A percentile compares a stretch with the other conserved stretches of the same genome.
Evolutionary conservation across 1,140 invertebrate species (phyloP).

Genomic region (Saccostrea cuccullata): DNA sequence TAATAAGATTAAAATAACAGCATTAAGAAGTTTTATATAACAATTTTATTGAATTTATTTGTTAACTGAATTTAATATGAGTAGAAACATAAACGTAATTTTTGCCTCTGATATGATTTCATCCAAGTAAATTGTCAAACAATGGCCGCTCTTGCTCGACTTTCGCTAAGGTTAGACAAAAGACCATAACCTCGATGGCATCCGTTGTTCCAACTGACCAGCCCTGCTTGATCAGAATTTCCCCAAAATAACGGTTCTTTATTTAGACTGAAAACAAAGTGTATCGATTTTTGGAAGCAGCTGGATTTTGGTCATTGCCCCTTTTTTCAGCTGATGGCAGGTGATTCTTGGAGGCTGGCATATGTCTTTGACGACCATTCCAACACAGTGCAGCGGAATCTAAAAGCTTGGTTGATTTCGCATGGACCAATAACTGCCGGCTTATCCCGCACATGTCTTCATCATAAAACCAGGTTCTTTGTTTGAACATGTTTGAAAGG

Average conservation of each 20-base stretch:
- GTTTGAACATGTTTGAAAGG: slow-evolving; percentile 5
- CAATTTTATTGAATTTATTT: neutral
- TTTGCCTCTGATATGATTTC: too few relatives aligned
- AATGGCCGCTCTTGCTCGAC: neutral
- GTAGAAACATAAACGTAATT: too few relatives aligned
- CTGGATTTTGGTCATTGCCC: slow-evolving; percentile 1
- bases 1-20: too few relatives aligned
- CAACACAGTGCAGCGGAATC: slow-evolving; percentile 2
- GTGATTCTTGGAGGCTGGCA: neutral
- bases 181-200: neutral
- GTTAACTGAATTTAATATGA: too few relatives aligned
- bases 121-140: neutral
- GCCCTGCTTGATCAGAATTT: neutral
- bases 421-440: neutral
- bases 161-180: neutral
- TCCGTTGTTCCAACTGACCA: neutral
- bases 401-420: neutral
- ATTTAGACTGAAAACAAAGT: slow-evolving; percentile 1
- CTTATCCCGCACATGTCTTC: neutral
- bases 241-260: slow-evolving; percentile 25
- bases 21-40: too few relatives aligned
- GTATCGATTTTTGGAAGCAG: slow-evolving; percentile 14
- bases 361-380: slow-evolving; percentile 6
- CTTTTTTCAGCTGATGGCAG: neutral
- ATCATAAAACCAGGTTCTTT: neutral